These are phyloP conservation scores for Acrocyrtus sp. DNA, from an alignment of 2,888 invertebrate species.

Conservation along the genomic window DNA sequence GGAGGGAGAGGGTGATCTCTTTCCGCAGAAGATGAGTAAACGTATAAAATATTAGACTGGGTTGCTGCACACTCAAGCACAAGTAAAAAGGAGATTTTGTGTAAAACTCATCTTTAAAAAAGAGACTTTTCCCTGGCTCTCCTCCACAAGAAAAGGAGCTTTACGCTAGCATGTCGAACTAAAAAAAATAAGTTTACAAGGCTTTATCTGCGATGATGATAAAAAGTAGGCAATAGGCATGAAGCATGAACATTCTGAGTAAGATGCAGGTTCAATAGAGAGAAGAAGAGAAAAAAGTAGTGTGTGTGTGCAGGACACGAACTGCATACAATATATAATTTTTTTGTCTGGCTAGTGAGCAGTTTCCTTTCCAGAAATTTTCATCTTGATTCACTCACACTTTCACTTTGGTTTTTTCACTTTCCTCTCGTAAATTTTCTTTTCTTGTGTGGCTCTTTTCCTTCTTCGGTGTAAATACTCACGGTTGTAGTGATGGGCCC, in stretches of 20 bases:
- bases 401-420: slow-evolving; percentile 16
- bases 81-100: slow-evolving; percentile 20
- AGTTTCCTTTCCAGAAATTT: background rate
- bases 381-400: slow-evolving; percentile 30
- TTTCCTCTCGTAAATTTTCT: slow-evolving; percentile 19
- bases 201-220: too few relatives aligned
- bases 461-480: background rate
- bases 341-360: background rate
- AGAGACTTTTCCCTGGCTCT: slow-evolving; percentile 22
- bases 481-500: background rate
- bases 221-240: too few relatives aligned
- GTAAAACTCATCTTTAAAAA: slow-evolving; percentile 36
- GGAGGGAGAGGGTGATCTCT: too few relatives aligned
- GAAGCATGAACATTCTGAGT: too few relatives aligned
- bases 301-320: too few relatives aligned
- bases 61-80: slow-evolving; percentile 12
- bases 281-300: too few relatives aligned
- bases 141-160: slow-evolving; percentile 18
- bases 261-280: too few relatives aligned
- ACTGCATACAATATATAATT: slow-evolving; percentile 27
- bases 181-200: too few relatives aligned
- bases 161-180: too few relatives aligned
- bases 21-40: too few relatives aligned
- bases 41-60: background rate
- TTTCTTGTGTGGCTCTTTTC: slow-evolving; percentile 5